Percentiles rank a stretch among this genome's conserved stretches.
phyloP scores from a whole-genome alignment of 2,113 vertebrate species.

The Apodemus sylvaticus region DNA sequence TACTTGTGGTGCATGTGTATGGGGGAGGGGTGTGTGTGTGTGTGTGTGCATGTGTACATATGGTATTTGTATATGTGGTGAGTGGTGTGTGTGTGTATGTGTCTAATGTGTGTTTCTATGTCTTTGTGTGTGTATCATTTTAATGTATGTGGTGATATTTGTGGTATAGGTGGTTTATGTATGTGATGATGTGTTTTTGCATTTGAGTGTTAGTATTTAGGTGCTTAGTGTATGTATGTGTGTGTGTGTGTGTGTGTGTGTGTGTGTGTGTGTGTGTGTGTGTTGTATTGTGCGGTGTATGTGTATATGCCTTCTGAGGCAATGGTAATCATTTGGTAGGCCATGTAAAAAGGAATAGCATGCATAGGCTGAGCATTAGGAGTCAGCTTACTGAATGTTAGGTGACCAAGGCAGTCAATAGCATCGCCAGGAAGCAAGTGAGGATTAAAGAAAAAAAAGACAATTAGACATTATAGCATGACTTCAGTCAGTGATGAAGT shows the following conservation, averaged over 20 bases:
- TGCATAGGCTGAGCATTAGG: not conserved
- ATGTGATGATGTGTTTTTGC: not conserved
- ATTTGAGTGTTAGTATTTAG: not conserved
- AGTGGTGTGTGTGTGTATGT: not conserved
- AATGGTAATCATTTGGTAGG: not conserved
- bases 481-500: too few species aligned
- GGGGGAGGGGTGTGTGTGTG: not conserved
- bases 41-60: not conserved
- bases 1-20: not conserved
- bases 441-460: too few species aligned
- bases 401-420: too few species aligned
- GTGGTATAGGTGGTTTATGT: not conserved
- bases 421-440: too few species aligned
- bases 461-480: too few species aligned
- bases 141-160: not conserved
- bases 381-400: not conserved
- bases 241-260: not conserved
- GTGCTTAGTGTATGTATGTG: not conserved
- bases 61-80: not conserved
- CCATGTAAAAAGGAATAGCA: not conserved
- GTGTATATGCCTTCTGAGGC: too few species aligned
- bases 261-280: too few species aligned
- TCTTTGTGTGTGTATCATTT: not conserved
- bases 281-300: too few species aligned
- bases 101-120: not conserved